A percentile compares a stretch with the other conserved stretches of the same genome.
Evolutionary conservation across 2,113 vertebrate genomes (phyloP).

Genomic region (Zosterops lateralis): DNA sequence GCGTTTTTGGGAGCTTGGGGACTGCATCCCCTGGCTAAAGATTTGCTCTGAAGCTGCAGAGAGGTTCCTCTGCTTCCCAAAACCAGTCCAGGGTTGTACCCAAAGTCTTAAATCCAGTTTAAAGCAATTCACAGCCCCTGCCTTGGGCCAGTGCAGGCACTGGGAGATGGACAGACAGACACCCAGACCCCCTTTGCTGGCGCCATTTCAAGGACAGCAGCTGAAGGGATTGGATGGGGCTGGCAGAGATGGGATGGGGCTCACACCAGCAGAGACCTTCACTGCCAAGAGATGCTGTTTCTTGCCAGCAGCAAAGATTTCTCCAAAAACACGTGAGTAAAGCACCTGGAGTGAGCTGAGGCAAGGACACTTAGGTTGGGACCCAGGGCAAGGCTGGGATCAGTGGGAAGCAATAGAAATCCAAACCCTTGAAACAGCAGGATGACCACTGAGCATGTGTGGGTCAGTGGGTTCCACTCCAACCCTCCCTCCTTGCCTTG

Average conservation of each 20-base stretch:
- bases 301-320: neutral
- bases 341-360: neutral
- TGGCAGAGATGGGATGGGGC: neutral
- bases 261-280: neutral
- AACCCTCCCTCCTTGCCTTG: neutral
- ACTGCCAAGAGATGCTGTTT: neutral
- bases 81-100: rapidly evolving
- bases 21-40: neutral
- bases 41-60: neutral
- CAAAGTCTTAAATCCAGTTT: neutral
- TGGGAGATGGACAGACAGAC: neutral
- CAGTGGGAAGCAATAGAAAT: neutral
- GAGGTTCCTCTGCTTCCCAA: neutral
- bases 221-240: neutral
- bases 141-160: neutral
- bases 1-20: neutral
- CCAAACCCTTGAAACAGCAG: neutral
- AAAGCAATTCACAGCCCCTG: neutral
- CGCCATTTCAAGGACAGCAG: rapidly evolving
- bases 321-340: neutral
- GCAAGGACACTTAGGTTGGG: neutral
- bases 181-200: rapidly evolving
- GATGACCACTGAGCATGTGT: rapidly evolving
- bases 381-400: neutral
- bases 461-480: rapidly evolving